Base-by-base conservation (phyloP, 2,797 vertebrate species). In the Tauraco hartlaubi region DNA sequence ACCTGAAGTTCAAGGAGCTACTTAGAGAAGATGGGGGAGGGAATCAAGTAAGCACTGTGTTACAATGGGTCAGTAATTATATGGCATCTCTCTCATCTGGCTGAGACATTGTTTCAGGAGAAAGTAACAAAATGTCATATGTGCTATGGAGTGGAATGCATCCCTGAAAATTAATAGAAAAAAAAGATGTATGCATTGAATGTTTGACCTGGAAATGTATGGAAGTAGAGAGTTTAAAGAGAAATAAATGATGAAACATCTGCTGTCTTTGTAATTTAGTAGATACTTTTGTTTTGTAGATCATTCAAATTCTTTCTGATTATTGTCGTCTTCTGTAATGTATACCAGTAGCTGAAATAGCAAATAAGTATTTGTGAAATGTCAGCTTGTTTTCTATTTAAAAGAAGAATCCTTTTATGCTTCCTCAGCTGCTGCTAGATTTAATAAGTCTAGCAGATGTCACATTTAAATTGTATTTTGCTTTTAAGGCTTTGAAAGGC, bases 371-470 rank as follows among this genome's bases (percentile, higher is more conserved):
- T 92, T 96, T 88, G 54, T 78, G 88, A 95, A 92, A 87, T 90
- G 80, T 58, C 84, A 92, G 35, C 73, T 81, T 88, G 43, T 55
- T 92, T 88, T 83, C 76, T 87, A 6, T 92, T 71, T 92, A 88
- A 85, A 78, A 79, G 76, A 92, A 61, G 35, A 92, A 93, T 69
- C 69, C 39, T 89, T 81, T 97, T 82, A 76, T 93, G 55, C 67
- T 96, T 91, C 12, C 79, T 94, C 92, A 93, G 73, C 92, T 94
- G 88, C 58, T 86, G 48, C 72, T 94, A 79, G 83, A 91, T 92
- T 95, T 92, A 91, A 88, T 90, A 88, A 90, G 59, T 89, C 55
- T 96, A 90, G 48, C 90, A 95, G 92, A 96, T 96, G 94, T 92
- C 90, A 94, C 51, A 86, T 96, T 94, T 81, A 94, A 90, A 95